These are phyloP conservation scores for Tribolium madens DNA, from an alignment of 1,140 invertebrate genomes.

Conservation along the genomic window DNA sequence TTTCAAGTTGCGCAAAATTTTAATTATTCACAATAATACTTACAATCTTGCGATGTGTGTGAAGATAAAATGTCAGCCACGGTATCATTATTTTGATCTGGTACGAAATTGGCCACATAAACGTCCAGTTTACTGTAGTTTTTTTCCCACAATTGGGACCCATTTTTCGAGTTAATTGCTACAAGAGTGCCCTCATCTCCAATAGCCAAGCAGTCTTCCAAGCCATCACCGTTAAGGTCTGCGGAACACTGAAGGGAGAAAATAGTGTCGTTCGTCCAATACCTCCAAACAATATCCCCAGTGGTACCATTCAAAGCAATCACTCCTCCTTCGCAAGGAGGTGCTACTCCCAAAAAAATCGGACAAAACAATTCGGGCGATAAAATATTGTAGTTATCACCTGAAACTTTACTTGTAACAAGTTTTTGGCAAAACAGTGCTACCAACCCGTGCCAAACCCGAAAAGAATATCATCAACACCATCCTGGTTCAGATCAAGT, in stretches of 20 bases:
- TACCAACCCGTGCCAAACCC: slow-evolving; percentile 82
- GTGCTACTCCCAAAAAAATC: slow-evolving; percentile 74
- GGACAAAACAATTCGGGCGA: slow-evolving; percentile 70
- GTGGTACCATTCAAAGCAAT: slow-evolving; percentile 80
- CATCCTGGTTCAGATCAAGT: slow-evolving; percentile 81
- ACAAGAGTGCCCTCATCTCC: slow-evolving; percentile 79
- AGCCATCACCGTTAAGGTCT: slow-evolving; percentile 79
- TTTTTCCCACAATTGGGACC: slow-evolving; percentile 78
- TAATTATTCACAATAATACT: too few species aligned
- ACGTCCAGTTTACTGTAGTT: slow-evolving; percentile 68
- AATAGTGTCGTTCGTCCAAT: slow-evolving; percentile 80
- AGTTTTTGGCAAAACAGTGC: background rate
- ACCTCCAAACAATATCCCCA: slow-evolving; percentile 81
- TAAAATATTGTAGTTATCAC: slow-evolving; percentile 59
- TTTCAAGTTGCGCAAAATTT: too few species aligned
- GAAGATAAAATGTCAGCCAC: slow-evolving; percentile 79
- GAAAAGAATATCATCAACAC: slow-evolving; percentile 80
- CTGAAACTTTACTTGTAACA: slow-evolving; percentile 42
- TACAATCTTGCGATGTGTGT: slow-evolving; percentile 69
- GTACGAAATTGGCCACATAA: slow-evolving; percentile 78
- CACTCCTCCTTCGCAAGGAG: slow-evolving; percentile 82
- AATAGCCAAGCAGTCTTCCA: slow-evolving; percentile 80
- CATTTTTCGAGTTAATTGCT: slow-evolving; percentile 77
- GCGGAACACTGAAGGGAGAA: slow-evolving; percentile 80
- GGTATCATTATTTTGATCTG: slow-evolving; percentile 80